Percentiles rank a stretch among this genome's conserved stretches.
Conservation (phyloP, 37 sponge, comb jelly and placozoan species). For the Hexactinellida sp. region DNA sequence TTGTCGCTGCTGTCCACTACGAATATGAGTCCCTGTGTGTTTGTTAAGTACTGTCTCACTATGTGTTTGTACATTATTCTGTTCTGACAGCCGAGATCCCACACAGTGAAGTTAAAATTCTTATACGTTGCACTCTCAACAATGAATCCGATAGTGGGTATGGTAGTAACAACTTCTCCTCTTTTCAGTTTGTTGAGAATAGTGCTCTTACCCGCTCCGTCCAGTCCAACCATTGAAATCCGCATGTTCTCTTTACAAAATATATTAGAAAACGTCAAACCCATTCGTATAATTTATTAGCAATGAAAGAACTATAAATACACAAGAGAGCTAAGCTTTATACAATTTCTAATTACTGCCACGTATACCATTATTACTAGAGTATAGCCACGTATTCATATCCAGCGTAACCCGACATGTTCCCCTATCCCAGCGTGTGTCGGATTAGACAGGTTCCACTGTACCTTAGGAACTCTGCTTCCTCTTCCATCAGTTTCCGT, state of each 20-base stretch:
- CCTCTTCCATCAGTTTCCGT: conserved; percentile 57
- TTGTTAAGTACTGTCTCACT: not conserved
- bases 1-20: conserved; percentile 97
- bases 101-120: not conserved
- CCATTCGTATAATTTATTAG: conserved; percentile 46
- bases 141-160: conserved; percentile 17
- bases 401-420: no score
- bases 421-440: no score
- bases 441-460: no score
- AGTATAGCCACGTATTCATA: not conserved
- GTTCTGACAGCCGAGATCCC: not conserved
- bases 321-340: no score
- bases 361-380: conserved; percentile 10
- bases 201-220: not conserved
- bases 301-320: no score
- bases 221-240: conserved; percentile 76
- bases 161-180: conserved; percentile 16
- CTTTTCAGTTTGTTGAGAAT: not conserved
- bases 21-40: conserved; percentile 67
- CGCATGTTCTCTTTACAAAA: conserved; percentile 86
- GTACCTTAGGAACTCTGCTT: conserved; percentile 73
- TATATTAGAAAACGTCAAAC: conserved; percentile 64
- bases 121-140: not conserved
- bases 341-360: not conserved
- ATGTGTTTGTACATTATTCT: not conserved